phyloP scores from a whole-genome alignment of 2,888 invertebrate genomes.

The Microplitis manilae region DNA sequence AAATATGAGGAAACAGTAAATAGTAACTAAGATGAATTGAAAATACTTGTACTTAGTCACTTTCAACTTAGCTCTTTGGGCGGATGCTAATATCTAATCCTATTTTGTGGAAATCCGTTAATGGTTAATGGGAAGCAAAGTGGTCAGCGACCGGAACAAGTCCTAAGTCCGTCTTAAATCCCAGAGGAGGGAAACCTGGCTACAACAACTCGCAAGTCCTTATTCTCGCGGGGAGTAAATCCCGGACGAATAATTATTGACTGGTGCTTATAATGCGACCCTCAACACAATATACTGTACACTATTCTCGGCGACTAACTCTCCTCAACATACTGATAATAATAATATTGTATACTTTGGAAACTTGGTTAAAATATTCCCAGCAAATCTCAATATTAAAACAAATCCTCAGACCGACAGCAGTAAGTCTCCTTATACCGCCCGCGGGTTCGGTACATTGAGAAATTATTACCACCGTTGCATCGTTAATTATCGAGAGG shows the following conservation, averaged over 20 bases:
- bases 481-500: conserved; percentile 58
- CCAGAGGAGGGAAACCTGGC: conserved; percentile 49
- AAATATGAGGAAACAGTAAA: neutral
- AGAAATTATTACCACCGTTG: conserved; percentile 47
- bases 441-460: conserved; percentile 41
- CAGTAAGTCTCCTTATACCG: conserved; percentile 39
- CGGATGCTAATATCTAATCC: conserved; percentile 63
- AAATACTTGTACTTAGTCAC: conserved; percentile 11
- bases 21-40: neutral
- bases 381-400: neutral
- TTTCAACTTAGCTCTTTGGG: neutral
- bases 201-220: conserved; percentile 51
- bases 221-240: conserved; percentile 65
- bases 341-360: neutral
- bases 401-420: neutral
- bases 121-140: conserved; percentile 72
- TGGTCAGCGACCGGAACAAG: conserved; percentile 71
- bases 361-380: neutral
- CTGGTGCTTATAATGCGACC: conserved; percentile 43
- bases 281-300: conserved; percentile 15
- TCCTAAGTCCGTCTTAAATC: conserved; percentile 72
- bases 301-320: neutral
- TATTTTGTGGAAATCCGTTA: conserved; percentile 71
- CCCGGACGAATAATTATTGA: conserved; percentile 67
- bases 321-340: neutral